phyloP scores from a whole-genome alignment of 2,797 vertebrate species.

The Myiotriccus ornatus region DNA sequence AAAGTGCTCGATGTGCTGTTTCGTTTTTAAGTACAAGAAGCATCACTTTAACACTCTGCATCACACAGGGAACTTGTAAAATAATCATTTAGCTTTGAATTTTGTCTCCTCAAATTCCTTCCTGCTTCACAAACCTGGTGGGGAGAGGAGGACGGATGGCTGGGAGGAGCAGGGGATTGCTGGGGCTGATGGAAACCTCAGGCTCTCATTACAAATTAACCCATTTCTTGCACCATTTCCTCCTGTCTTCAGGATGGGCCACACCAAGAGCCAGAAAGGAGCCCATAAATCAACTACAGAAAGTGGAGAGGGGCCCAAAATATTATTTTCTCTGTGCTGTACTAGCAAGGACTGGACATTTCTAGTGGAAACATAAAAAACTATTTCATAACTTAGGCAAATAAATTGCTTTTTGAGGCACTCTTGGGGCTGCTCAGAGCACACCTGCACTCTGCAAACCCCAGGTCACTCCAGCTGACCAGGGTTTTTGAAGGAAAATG shows the following conservation, averaged over 20 bases:
- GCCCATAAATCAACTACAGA: background rate
- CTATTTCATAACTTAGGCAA: background rate
- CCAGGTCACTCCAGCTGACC: background rate
- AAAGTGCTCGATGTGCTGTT: background rate
- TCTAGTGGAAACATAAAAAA: background rate
- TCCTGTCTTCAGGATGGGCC: background rate
- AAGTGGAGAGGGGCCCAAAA: background rate
- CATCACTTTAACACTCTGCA: background rate
- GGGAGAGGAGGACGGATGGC: background rate
- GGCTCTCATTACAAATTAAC: background rate
- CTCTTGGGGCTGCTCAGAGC: background rate
- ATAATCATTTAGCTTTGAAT: background rate
- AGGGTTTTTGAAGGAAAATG: background rate
- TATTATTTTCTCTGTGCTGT: background rate
- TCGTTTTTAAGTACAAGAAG: background rate
- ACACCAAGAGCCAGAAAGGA: background rate
- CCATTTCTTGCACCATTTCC: conserved; percentile 8
- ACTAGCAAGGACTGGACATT: background rate
- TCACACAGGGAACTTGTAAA: background rate
- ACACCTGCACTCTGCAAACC: background rate
- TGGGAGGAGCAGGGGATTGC: background rate
- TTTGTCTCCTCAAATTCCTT: background rate
- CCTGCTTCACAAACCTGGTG: background rate
- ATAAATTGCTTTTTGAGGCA: background rate
- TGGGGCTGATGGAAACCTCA: background rate